Evolutionary conservation across 2,113 vertebrate species (phyloP).

Genomic region (Chloroceryle aenea): DNA sequence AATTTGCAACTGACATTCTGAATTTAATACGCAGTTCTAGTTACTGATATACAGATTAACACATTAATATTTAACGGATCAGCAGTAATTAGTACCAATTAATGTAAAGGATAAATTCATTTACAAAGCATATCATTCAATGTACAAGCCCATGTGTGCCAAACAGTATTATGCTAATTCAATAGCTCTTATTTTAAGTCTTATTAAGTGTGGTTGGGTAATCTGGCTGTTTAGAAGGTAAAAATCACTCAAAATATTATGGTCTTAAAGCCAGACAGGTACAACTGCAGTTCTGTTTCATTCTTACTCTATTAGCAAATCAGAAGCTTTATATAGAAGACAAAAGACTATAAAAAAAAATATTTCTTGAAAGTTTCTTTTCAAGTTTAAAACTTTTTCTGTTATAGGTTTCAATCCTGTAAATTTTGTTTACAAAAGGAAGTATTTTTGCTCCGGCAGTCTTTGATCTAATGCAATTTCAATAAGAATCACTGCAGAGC

Average conservation of each 20-base stretch:
- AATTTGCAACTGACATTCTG: background rate
- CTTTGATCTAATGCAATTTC: background rate
- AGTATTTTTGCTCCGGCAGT: background rate
- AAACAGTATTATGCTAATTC: background rate
- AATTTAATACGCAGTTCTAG: conserved; percentile 18
- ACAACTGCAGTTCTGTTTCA: background rate
- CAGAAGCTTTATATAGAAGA: background rate
- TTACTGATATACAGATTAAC: conserved; percentile 44
- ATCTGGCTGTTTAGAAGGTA: background rate
- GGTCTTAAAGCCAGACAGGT: background rate
- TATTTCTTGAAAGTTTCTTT: background rate
- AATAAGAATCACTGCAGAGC: background rate
- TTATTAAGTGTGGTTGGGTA: background rate
- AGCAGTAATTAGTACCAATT: conserved; percentile 45
- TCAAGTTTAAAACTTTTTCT: background rate
- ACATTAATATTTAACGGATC: conserved; percentile 51
- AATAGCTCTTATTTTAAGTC: background rate
- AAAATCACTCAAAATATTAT: background rate
- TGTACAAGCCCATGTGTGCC: background rate
- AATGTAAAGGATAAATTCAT: conserved; percentile 60
- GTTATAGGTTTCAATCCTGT: background rate
- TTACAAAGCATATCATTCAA: conserved; percentile 33
- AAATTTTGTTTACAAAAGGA: background rate
- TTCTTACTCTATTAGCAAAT: background rate
- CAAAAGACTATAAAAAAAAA: background rate